Base-by-base conservation (phyloP, 1,140 invertebrate species). In the Apis florea region DNA sequence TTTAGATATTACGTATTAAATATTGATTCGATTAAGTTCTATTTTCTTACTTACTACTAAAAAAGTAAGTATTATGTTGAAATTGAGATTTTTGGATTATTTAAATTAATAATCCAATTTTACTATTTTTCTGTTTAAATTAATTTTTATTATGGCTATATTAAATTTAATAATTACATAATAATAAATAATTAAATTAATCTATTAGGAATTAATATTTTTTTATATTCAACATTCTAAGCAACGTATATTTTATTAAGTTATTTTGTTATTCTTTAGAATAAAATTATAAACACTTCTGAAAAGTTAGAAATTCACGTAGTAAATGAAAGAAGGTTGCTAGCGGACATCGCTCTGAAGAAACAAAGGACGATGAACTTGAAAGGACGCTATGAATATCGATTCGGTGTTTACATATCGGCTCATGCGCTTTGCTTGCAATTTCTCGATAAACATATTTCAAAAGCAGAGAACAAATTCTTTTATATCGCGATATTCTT, bases 281-380 rank as follows among this genome's bases (percentile, higher is more conserved):
- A 21, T 31, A 72, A 72, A 19, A 72, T 58, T 40, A 13, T 9
- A 15, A 21, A 6, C 11, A 26, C 72, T 40, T 21, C 13, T 21
- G 19, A 51, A 3, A 1, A 53, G 40, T 70, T 71, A 26, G 5
- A 40, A 63, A 53, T 54, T 51, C 11, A 19, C 17, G 31, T 49
- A 21, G 19, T 49, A 12, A 21, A 54, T 12, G 47, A 59, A 68
- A 68, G 47, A 68, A 59, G 21, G 49, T 61, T 82, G 49, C 19
- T 15, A 56, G 66, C 47, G 80, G 66, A 24, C 74, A 54, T 82
- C 73, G 73, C 80, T 82, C 73, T 69, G 66, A 17, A 49, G 72
- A 77, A 59, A 69, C 56, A 58, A 82, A 85, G 83, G 72, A 87
- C 86, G 68, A 87, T 87, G 86, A 87, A 88, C 86, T 83, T 88